Evolutionary conservation across 1,140 invertebrate genomes (phyloP).

Genomic region (Mercenaria mercenaria): DNA sequence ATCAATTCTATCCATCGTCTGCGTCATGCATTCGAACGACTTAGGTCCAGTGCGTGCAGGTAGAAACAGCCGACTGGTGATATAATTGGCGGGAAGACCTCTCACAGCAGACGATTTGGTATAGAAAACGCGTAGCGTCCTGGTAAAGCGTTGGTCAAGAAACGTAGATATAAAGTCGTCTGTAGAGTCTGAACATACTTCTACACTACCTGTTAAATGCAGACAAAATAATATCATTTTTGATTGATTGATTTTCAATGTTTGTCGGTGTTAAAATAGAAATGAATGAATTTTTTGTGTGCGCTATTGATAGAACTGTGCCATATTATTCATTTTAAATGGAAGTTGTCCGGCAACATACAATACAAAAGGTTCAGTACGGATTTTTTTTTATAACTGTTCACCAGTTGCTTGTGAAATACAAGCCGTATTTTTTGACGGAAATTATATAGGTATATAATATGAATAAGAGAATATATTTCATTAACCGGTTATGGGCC

Average conservation of each 20-base stretch:
- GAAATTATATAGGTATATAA: too few relatives aligned
- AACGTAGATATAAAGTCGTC: slow-evolving; percentile 22
- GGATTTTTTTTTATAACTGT: too few relatives aligned
- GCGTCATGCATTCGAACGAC: slow-evolving; percentile 42
- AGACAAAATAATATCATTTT: not conserved
- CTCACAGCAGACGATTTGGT: not conserved
- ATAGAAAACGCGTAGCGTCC: slow-evolving; percentile 49
- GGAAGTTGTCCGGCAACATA: too few relatives aligned
- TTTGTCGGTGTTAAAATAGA: too few relatives aligned
- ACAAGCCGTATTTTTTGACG: too few relatives aligned
- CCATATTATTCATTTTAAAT: too few relatives aligned
- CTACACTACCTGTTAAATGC: slow-evolving; percentile 10
- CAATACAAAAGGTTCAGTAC: too few relatives aligned
- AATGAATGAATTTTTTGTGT: too few relatives aligned
- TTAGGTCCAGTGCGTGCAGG: not conserved
- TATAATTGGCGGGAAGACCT: not conserved
- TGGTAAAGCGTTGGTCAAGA: slow-evolving; percentile 12
- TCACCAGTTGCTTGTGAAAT: too few relatives aligned
- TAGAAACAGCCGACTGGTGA: slow-evolving; percentile 48
- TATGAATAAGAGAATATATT: too few relatives aligned
- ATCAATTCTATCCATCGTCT: slow-evolving; percentile 51
- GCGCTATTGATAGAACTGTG: too few relatives aligned
- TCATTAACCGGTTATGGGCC: too few relatives aligned
- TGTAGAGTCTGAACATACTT: slow-evolving; percentile 15
- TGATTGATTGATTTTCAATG: not conserved